Conservation (phyloP, 2,797 vertebrate genomes). For the Morelia viridis region DNA sequence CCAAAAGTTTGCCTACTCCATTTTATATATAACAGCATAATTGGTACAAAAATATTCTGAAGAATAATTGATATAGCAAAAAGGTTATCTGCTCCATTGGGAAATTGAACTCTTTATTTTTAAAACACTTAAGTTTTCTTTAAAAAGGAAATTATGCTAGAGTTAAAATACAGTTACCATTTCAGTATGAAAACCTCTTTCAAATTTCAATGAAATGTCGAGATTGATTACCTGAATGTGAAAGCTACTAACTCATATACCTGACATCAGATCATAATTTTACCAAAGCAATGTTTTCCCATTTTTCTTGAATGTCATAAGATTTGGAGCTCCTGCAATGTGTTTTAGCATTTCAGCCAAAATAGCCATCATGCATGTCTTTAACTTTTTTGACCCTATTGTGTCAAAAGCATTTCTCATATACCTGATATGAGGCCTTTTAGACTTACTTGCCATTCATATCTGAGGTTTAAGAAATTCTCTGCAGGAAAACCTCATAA, state of each 20-base stretch:
- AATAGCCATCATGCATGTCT: conserved; percentile 73
- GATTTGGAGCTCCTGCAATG: conserved; percentile 68
- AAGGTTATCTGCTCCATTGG: conserved; percentile 23
- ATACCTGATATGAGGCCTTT: conserved; percentile 65
- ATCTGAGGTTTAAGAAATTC: conserved; percentile 73
- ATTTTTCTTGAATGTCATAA: conserved; percentile 70
- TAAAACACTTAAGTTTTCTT: conserved; percentile 13
- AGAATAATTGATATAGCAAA: conserved; percentile 24
- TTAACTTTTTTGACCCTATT: conserved; percentile 77
- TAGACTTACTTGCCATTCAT: conserved; percentile 66
- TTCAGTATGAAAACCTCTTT: conserved; percentile 68
- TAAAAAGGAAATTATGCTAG: conserved; percentile 18
- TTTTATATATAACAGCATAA: conserved; percentile 8
- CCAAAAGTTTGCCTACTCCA: background rate
- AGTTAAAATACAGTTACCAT: conserved; percentile 55
- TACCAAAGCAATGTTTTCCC: conserved; percentile 71
- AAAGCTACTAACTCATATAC: conserved; percentile 77
- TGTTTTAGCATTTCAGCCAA: conserved; percentile 74
- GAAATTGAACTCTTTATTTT: conserved; percentile 25
- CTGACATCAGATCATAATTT: conserved; percentile 80
- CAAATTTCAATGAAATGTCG: conserved; percentile 64
- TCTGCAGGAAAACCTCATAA: conserved; percentile 66
- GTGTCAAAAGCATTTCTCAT: conserved; percentile 76
- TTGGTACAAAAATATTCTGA: conserved; percentile 26
- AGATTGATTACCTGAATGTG: conserved; percentile 73